Conservation (phyloP, 2,113 vertebrate species). For the Ciconia stormi region DNA sequence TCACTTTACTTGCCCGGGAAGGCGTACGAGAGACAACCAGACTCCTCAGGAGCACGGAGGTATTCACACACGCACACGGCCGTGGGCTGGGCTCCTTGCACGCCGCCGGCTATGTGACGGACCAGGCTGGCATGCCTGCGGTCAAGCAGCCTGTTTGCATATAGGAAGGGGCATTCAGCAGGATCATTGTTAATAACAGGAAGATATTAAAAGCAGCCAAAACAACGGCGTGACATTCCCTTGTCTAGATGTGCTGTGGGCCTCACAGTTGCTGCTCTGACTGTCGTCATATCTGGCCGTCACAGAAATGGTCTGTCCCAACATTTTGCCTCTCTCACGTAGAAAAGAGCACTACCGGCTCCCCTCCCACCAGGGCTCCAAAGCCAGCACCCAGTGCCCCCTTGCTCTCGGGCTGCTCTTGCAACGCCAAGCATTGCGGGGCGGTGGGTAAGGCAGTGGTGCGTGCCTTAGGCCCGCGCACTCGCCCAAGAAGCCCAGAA, state of each 20-base stretch:
- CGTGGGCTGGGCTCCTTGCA: not conserved
- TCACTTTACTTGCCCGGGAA: not conserved
- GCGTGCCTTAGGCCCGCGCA: too few species aligned
- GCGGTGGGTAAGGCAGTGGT: accelerated
- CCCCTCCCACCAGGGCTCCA: not conserved
- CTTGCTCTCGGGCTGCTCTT: not conserved
- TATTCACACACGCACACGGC: accelerated
- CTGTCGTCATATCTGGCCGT: not conserved
- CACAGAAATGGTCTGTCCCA: not conserved
- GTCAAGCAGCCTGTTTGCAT: not conserved
- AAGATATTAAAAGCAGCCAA: not conserved
- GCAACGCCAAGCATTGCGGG: not conserved
- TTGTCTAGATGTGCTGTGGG: not conserved
- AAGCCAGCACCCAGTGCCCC: not conserved
- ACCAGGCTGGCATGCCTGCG: accelerated
- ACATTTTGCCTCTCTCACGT: not conserved
- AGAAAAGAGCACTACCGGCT: not conserved
- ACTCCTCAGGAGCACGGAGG: accelerated
- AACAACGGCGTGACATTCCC: not conserved
- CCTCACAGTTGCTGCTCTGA: not conserved
- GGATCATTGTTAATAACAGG: not conserved
- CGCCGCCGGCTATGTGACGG: accelerated
- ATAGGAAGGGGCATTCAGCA: not conserved
- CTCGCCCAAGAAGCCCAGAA: not conserved
- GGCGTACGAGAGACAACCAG: accelerated